phyloP scores from a whole-genome alignment of 2,113 vertebrate species.

The Coptodon rendalli region DNA sequence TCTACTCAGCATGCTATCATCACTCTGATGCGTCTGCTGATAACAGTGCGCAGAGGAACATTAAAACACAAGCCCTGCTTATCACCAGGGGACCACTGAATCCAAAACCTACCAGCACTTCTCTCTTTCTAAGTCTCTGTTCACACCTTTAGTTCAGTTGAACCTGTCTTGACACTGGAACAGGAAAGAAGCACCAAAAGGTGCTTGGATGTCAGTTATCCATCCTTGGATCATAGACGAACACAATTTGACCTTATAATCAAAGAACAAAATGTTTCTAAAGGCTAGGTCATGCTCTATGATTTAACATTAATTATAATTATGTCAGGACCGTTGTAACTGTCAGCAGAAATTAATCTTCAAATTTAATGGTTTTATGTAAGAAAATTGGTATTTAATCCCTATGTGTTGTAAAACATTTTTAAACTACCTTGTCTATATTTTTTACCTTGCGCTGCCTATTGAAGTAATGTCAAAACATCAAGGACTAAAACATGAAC shows the following conservation, averaged over 20 bases:
- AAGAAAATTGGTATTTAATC: not conserved
- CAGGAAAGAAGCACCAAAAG: not conserved
- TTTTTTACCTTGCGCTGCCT: not conserved
- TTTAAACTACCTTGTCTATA: not conserved
- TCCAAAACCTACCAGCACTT: not conserved
- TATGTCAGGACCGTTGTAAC: not conserved
- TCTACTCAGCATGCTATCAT: conserved; percentile 52
- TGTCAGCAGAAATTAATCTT: not conserved
- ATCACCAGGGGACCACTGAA: not conserved
- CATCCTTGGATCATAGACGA: not conserved
- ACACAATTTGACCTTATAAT: not conserved
- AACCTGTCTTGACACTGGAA: not conserved
- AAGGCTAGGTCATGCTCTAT: not conserved
- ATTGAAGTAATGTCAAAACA: not conserved
- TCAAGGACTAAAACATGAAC: not conserved
- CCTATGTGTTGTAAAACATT: not conserved
- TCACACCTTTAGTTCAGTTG: not conserved
- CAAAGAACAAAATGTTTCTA: not conserved
- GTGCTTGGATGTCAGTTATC: not conserved
- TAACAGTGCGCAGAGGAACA: conserved; percentile 22
- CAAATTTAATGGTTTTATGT: not conserved
- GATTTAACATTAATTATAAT: not conserved
- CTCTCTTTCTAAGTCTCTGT: not conserved
- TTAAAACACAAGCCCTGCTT: conserved; percentile 6
- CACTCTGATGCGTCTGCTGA: conserved; percentile 48